Evolutionary conservation across 2,797 vertebrate species (phyloP).

Genomic region (Anabas testudineus): DNA sequence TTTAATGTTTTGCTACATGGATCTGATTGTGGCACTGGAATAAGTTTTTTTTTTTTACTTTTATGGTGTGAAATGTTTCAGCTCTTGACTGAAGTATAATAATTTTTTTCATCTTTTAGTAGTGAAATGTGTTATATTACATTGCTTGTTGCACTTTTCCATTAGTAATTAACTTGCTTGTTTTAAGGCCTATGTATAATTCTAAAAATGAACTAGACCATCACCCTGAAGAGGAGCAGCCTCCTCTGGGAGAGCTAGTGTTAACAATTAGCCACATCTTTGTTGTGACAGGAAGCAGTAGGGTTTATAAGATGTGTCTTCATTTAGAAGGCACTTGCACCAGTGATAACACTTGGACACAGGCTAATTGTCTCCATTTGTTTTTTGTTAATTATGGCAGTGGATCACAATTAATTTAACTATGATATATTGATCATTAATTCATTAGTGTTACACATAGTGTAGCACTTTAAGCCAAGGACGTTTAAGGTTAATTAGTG

Average conservation of each 20-base stretch:
- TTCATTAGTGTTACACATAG: constrained; percentile 18
- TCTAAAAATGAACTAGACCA: constrained; percentile 7
- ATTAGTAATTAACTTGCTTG: constrained; percentile 9
- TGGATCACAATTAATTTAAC: constrained; percentile 42
- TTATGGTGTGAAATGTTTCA: background rate
- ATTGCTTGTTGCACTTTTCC: background rate
- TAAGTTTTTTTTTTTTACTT: background rate
- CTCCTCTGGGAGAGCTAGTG: constrained; percentile 9
- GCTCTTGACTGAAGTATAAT: background rate
- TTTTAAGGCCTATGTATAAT: constrained; percentile 24
- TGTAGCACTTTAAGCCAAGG: constrained; percentile 18
- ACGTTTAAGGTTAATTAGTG: constrained; percentile 30
- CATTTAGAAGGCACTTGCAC: constrained; percentile 5
- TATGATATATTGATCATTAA: constrained; percentile 38
- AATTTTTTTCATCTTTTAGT: too few species aligned
- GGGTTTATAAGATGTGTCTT: constrained; percentile 35
- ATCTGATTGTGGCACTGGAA: background rate
- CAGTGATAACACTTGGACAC: constrained; percentile 17
- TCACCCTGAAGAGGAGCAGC: constrained; percentile 11
- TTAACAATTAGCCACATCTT: constrained; percentile 33
- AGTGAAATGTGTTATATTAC: background rate
- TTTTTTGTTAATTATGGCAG: constrained; percentile 44
- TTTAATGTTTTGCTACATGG: background rate
- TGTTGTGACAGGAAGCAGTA: constrained; percentile 31
- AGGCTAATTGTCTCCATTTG: constrained; percentile 44